Base-by-base conservation (phyloP, 2,113 vertebrate species). In the Microcebus ravelobensis region DNA sequence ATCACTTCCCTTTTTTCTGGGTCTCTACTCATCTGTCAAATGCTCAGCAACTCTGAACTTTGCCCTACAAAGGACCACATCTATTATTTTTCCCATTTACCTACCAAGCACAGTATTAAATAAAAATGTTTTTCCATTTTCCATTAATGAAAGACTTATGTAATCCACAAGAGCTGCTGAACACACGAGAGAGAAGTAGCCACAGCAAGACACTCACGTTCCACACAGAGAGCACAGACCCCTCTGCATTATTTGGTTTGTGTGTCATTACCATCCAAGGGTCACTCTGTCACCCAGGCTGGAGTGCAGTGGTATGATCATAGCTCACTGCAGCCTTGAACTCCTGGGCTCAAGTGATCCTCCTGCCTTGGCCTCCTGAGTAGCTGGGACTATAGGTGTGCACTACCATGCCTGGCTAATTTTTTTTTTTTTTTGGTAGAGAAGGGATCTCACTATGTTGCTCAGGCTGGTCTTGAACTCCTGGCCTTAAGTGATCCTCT, bases 41-140 rank as follows among this genome's bases (percentile, higher is more conserved):
- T 15, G 34, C 1, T 63, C 21, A 31, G 55, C 70, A 65, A 34
- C 74, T 61, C 77, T 90, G 11, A 86, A 91, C 45, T 71, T 55
- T 15, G 57, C 14, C 50, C 39, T 42, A 81, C 0, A 10, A 71
- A 91, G 36, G 27, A 34, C 29, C 21, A 92, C 52, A 71, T 42
- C 45, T 42, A 34, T 65, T 74, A n/a, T 61, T 73, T 67, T 48
- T 42, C 21, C 39, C 65, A 70, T 13, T 45, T 84, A 76, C n/a
- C 83, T 80, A 80, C 4, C 21, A 10, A 96, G 4, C 27, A 67
- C 0, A 29, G 10, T 17, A 31, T 68, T 86, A 87, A 71, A 17
- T 20, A 31, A 67, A 82, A 65, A 73, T n/a, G 7, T 65, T 52
- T 95, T 61, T 91, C 48, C 14, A 68, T 36, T 94, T 86, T 84